phyloP scores from a whole-genome alignment of 2,797 vertebrate species.

The Pempheris klunzingeri region DNA sequence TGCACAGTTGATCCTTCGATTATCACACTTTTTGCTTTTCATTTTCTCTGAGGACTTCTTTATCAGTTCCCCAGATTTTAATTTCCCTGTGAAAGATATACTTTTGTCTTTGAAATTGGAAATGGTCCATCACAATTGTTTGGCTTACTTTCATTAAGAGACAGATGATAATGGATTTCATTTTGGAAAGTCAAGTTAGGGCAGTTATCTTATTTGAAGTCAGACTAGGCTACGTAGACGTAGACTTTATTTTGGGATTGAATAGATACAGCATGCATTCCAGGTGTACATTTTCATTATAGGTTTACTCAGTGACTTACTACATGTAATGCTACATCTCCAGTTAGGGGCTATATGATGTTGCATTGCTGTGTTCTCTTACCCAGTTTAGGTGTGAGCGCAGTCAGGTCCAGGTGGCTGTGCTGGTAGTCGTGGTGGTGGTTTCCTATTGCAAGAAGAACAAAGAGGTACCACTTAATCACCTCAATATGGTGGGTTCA shows the following conservation, averaged over 20 bases:
- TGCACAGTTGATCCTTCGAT: constrained; percentile 62
- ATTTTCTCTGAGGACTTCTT: constrained; percentile 47
- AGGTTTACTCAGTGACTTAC: not conserved
- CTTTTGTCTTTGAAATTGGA: constrained; percentile 52
- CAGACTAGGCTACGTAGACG: not conserved
- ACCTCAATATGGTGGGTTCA: not conserved
- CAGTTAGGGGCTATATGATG: not conserved
- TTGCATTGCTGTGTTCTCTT: constrained; percentile 71
- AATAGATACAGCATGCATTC: not conserved
- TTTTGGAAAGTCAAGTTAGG: constrained; percentile 37
- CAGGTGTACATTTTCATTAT: not conserved
- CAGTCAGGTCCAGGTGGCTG: constrained; percentile 93
- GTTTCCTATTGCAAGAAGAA: constrained; percentile 87
- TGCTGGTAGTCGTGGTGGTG: constrained; percentile 91
- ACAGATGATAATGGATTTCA: constrained; percentile 27
- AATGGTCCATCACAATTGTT: constrained; percentile 25
- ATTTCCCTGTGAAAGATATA: constrained; percentile 64
- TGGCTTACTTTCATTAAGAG: constrained; percentile 33
- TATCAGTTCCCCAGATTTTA: constrained; percentile 64
- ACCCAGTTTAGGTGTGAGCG: constrained; percentile 94
- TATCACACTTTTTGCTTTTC: constrained; percentile 64
- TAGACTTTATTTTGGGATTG: not conserved
- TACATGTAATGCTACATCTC: not conserved
- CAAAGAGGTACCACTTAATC: constrained; percentile 8
- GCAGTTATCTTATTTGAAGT: constrained; percentile 16